Conservation (phyloP, 2,888 invertebrate genomes). For the Campaea margaritaria region DNA sequence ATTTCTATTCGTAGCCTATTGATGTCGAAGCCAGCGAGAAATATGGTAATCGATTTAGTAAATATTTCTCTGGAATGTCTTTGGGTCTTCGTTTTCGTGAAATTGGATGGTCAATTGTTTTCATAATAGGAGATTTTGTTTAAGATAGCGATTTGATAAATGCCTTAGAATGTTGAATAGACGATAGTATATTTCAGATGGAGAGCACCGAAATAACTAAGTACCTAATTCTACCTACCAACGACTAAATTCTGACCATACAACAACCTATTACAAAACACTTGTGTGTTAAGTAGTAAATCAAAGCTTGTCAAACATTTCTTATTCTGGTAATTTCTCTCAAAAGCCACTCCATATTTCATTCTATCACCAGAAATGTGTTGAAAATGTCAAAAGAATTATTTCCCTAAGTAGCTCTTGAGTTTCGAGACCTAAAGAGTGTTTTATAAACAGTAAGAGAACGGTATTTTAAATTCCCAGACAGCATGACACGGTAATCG, state of each 20-base stretch:
- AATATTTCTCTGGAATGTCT: constrained; percentile 37
- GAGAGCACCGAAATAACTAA: background rate
- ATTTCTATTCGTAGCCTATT: constrained; percentile 25
- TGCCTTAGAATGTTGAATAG: constrained; percentile 16
- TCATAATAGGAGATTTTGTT: constrained; percentile 30
- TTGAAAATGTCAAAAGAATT: constrained; percentile 17
- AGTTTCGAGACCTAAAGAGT: constrained; percentile 1
- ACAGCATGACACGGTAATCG: background rate
- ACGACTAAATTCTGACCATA: no score
- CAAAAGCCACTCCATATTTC: no score
- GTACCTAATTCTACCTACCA: background rate
- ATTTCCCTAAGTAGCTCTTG: constrained; percentile 22
- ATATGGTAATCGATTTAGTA: constrained; percentile 39
- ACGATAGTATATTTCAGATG: constrained; percentile 4
- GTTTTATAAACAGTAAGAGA: constrained; percentile 9
- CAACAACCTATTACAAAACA: constrained; percentile 24
- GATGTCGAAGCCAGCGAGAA: constrained; percentile 24
- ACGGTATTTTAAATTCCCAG: background rate
- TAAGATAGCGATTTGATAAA: constrained; percentile 31
- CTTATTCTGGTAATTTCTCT: no score
- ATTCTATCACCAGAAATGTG: no score
- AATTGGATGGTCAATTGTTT: constrained; percentile 28
- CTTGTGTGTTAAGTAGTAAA: constrained; percentile 9
- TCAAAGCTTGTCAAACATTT: background rate
- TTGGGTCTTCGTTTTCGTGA: constrained; percentile 30